Conservation (phyloP, 2,888 invertebrate genomes). For the Dasysyrphus tricinctus region DNA sequence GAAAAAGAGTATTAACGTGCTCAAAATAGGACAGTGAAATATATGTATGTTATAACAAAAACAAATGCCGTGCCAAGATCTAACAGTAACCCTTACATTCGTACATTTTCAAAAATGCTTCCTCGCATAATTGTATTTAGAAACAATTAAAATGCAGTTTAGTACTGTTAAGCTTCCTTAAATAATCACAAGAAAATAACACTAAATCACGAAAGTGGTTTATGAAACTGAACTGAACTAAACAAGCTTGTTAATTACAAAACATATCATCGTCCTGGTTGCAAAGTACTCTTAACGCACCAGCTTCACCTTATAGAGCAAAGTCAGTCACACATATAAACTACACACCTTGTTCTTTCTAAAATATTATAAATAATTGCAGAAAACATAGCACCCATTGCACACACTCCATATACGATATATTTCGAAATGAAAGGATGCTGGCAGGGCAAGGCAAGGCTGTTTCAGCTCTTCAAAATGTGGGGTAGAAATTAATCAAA, state of each 20-base stretch:
- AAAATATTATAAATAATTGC: constrained; percentile 44
- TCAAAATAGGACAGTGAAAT: too few relatives aligned
- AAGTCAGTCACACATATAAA: neutral
- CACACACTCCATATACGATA: constrained; percentile 22
- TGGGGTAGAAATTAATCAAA: constrained; percentile 51
- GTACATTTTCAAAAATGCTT: too few relatives aligned
- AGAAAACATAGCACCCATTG: constrained; percentile 31
- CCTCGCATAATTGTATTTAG: neutral
- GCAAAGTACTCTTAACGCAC: constrained; percentile 18
- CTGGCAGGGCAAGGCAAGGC: constrained; percentile 17
- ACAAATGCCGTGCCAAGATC: too few relatives aligned
- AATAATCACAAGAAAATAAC: constrained; percentile 13
- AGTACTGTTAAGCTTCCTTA: neutral
- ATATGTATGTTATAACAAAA: too few relatives aligned
- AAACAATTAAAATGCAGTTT: neutral
- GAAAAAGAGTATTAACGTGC: too few relatives aligned
- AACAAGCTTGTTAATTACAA: constrained; percentile 57
- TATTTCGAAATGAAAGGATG: constrained; percentile 16
- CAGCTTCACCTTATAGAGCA: neutral
- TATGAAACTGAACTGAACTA: constrained; percentile 15
- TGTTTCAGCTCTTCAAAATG: constrained; percentile 20
- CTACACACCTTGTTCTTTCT: neutral
- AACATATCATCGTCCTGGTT: constrained; percentile 42
- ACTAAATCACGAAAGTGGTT: constrained; percentile 20
- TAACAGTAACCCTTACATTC: too few relatives aligned